Base-by-base conservation (phyloP, 2,113 vertebrate species). In the Hemicordylus capensis region DNA sequence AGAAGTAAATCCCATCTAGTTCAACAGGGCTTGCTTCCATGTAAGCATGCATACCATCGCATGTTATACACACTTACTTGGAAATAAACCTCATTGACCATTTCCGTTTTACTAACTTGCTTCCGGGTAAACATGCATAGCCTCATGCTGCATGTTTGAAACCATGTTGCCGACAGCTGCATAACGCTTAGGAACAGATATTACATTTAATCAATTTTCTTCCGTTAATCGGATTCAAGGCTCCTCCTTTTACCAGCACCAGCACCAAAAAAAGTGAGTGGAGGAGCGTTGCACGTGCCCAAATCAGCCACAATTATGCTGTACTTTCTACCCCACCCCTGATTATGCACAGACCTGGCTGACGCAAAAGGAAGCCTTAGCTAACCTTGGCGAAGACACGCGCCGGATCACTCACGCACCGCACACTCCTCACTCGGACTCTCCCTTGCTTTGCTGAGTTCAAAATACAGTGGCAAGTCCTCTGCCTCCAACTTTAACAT, bases 401-500 rank as follows among this genome's bases (percentile, higher is more conserved):
- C 44, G 34, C 0, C 31, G 0, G 0, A 0, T 3, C 1, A 79
- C 34, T 66, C 0, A 1, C 28, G 1, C 6, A 0, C 3, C 1
- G 6, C 51, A n/a, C 0, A 1, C 19, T 1, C 0, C 19, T 42
- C 4, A 42, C 34, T 20, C 89, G 7, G 10, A 42, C 24, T 61
- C 20, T 54, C 3, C 1, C 2, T 0, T 67, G 1, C 39, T 26
- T 46, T 34, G 11, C 17, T 7, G 64, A 63, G n/a, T 63, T 42
- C 80, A 77, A 72, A 75, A 48, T 4, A 42, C 67, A 42, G 2
- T 8, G 4, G 22, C 24, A 59, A 79, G 2, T 7, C 44, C 2
- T 2, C 63, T 0, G 5, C 46, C 0, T 37, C 48, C 14, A 1
- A 3, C 11, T 28, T 19, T 22, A 0, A 34, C 14, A 61, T 80